These are phyloP conservation scores for Drosophila micromelanica DNA, from an alignment of 1,140 invertebrate species.

Conservation along the genomic window DNA sequence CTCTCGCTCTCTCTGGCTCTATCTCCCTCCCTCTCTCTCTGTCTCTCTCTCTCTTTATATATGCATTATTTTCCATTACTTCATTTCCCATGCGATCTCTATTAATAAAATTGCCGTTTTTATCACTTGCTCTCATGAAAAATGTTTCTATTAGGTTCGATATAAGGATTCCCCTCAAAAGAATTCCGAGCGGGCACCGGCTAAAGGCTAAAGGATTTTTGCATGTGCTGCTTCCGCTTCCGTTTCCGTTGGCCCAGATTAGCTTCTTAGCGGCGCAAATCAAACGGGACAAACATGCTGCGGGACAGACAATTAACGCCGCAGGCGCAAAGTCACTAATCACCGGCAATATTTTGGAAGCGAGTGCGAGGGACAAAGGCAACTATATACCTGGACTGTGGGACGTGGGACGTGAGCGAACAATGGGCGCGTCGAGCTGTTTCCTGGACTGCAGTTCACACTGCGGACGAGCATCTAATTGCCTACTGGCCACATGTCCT, in stretches of 20 bases:
- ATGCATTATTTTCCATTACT: too few species aligned
- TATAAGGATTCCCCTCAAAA: too few species aligned
- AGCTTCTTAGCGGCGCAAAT: slow-evolving; percentile 68
- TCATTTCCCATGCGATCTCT: too few species aligned
- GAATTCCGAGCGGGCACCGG: neutral
- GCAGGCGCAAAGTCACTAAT: slow-evolving; percentile 76
- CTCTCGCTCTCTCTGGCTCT: too few species aligned
- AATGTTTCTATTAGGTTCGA: too few species aligned
- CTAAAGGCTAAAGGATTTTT: slow-evolving; percentile 17
- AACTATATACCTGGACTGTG: neutral
- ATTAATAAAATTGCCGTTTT: too few species aligned
- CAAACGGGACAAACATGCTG: slow-evolving; percentile 44
- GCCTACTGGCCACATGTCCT: slow-evolving; percentile 70
- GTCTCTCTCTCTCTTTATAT: too few species aligned
- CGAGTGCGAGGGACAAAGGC: neutral
- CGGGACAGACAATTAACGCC: slow-evolving; percentile 73
- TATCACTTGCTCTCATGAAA: too few species aligned
- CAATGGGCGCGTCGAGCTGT: slow-evolving; percentile 39
- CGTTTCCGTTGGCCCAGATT: slow-evolving; percentile 76
- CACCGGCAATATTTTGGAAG: slow-evolving; percentile 60
- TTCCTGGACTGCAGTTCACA: slow-evolving; percentile 68
- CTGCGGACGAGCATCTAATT: slow-evolving; percentile 69
- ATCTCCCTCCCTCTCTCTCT: too few species aligned
- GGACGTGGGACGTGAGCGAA: slow-evolving; percentile 21
- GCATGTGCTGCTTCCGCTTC: slow-evolving; percentile 29